Percentiles rank a stretch among this genome's conserved stretches.
These are phyloP conservation scores for Ptychobarbus kaznakovi DNA, from an alignment of 2,797 vertebrate genomes.

Conservation along the genomic window DNA sequence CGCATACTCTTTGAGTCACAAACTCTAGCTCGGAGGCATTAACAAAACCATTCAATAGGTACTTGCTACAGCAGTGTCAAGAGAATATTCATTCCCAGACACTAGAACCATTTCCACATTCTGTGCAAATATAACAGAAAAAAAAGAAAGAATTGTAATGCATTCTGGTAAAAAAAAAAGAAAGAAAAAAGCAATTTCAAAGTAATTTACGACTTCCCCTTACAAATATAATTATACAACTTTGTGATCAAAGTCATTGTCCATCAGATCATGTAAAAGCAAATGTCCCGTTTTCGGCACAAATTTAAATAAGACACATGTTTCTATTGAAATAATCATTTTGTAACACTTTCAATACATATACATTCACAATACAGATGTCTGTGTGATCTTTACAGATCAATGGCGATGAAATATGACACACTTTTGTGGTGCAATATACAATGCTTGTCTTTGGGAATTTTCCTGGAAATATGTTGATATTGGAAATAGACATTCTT, in stretches of 20 bases:
- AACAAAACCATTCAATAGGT: conserved; percentile 55
- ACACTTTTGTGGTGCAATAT: conserved; percentile 46
- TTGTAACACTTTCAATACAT: conserved; percentile 64
- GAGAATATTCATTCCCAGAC: conserved; percentile 67
- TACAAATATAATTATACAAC: conserved; percentile 59
- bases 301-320: conserved; percentile 66
- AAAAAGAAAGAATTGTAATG: conserved; percentile 28
- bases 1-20: conserved; percentile 73
- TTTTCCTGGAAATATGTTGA: conserved; percentile 40
- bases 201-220: conserved; percentile 33
- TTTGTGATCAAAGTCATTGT: conserved; percentile 54
- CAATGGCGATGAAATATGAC: conserved; percentile 40
- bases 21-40: conserved; percentile 70
- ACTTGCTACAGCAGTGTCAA: conserved; percentile 68
- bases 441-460: conserved; percentile 62
- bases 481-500: conserved; percentile 28
- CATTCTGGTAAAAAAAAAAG: conserved; percentile 63
- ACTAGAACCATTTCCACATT: conserved; percentile 73
- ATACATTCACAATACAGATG: conserved; percentile 61
- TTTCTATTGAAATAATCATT: conserved; percentile 62
- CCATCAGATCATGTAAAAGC: conserved; percentile 56
- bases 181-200: conserved; percentile 4
- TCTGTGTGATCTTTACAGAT: conserved; percentile 50
- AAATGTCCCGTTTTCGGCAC: conserved; percentile 57
- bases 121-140: conserved; percentile 73